These are phyloP conservation scores for Plectus sambesii DNA, from an alignment of 1,140 invertebrate species.

Conservation along the genomic window DNA sequence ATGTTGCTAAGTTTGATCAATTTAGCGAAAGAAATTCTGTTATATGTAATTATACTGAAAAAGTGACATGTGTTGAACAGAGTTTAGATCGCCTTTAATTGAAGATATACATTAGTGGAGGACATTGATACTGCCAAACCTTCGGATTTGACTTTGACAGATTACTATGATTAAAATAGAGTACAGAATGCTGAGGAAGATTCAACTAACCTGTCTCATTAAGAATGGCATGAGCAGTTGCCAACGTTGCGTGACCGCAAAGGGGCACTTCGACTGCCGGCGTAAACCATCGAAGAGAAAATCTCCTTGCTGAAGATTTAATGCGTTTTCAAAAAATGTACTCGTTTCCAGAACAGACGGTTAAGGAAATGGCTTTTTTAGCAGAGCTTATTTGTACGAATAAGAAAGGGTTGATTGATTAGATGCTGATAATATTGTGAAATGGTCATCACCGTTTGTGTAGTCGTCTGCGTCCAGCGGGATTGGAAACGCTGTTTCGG, in stretches of 20 bases:
- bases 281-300: slow-evolving; percentile 56
- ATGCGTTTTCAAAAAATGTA: too few relatives aligned
- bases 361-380: too few relatives aligned
- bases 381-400: too few relatives aligned
- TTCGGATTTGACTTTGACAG: not conserved
- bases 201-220: slow-evolving; percentile 27
- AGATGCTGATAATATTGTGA: not conserved
- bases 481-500: slow-evolving; percentile 54
- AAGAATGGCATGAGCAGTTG: slow-evolving; percentile 51
- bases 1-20: not conserved
- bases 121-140: slow-evolving; percentile 29
- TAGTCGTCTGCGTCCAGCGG: slow-evolving; percentile 22
- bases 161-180: slow-evolving; percentile 4
- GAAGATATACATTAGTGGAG: too few relatives aligned
- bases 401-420: too few relatives aligned
- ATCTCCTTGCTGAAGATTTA: slow-evolving; percentile 40
- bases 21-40: slow-evolving; percentile 4
- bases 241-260: slow-evolving; percentile 58
- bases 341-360: too few relatives aligned
- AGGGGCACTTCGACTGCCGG: slow-evolving; percentile 53
- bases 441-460: slow-evolving; percentile 16
- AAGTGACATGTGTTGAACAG: slow-evolving; percentile 22
- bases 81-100: slow-evolving; percentile 29
- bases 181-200: slow-evolving; percentile 13
- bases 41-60: too few relatives aligned